These are phyloP conservation scores for Pituophis catenifer DNA, from an alignment of 2,113 vertebrate species.

Conservation along the genomic window DNA sequence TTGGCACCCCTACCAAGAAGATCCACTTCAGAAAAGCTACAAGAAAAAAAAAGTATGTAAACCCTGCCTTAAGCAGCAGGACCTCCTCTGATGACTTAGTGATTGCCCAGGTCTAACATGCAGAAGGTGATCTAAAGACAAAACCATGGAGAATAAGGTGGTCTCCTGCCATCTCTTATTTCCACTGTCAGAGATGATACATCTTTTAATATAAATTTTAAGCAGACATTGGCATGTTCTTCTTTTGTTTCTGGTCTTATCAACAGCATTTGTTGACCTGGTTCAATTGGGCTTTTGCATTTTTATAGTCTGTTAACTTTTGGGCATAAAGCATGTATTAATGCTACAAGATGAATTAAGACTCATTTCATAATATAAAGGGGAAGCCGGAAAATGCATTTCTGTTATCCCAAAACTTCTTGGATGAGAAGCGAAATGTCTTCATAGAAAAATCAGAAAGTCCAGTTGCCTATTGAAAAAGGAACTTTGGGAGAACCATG, in stretches of 20 bases:
- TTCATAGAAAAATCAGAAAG: too few species aligned
- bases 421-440: too few species aligned
- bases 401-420: background rate
- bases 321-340: background rate
- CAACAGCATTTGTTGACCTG: background rate
- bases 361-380: background rate
- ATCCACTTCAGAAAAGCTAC: background rate
- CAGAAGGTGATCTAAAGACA: too few species aligned
- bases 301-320: background rate
- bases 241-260: background rate
- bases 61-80: too few species aligned
- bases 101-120: too few species aligned
- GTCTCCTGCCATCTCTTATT: background rate
- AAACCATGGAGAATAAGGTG: background rate
- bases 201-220: background rate
- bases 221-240: background rate
- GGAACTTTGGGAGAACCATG: too few species aligned
- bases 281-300: background rate
- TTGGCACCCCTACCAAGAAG: background rate
- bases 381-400: too few species aligned
- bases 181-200: background rate
- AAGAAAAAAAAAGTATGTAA: background rate
- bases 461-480: too few species aligned
- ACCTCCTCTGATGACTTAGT: too few species aligned
- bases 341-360: background rate